These are phyloP conservation scores for Sitodiplosis mosellana DNA, from an alignment of 1,140 invertebrate species.

Conservation along the genomic window DNA sequence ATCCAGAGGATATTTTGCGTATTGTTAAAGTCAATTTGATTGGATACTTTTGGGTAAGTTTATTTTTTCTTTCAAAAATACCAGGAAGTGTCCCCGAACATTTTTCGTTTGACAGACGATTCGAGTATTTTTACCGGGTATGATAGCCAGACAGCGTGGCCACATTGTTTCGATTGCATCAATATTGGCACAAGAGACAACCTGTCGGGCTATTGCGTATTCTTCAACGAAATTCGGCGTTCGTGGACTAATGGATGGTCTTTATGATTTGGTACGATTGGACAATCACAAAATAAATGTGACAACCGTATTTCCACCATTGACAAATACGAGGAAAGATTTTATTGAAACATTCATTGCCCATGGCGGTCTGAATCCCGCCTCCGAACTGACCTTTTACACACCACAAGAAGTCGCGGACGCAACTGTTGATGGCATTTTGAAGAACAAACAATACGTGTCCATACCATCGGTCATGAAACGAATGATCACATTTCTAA, in stretches of 20 bases:
- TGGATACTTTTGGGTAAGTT: not conserved
- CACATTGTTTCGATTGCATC: too few relatives aligned
- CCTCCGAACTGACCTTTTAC: not conserved
- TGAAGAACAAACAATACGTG: not conserved
- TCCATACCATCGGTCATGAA: not conserved
- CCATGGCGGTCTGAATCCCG: not conserved
- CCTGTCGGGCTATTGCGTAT: slow-evolving; percentile 17
- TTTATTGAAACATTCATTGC: not conserved
- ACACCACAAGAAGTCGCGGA: not conserved
- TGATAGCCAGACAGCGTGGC: slow-evolving; percentile 19
- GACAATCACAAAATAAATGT: slow-evolving; percentile 15
- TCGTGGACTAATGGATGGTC: slow-evolving; percentile 19
- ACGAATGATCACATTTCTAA: too few relatives aligned
- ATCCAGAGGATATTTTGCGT: not conserved
- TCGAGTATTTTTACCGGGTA: slow-evolving; percentile 21
- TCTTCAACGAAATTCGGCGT: slow-evolving; percentile 23
- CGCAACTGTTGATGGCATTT: not conserved
- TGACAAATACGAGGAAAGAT: slow-evolving; percentile 14
- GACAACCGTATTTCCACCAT: slow-evolving; percentile 19
- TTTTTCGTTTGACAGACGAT: too few relatives aligned
- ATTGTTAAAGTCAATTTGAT: not conserved
- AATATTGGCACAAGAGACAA: too few relatives aligned
- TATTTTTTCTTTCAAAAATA: not conserved
- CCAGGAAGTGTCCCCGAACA: too few relatives aligned
- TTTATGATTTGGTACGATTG: slow-evolving; percentile 16